A percentile compares a stretch with the other conserved stretches of the same genome.
Conservation (phyloP, 2,797 vertebrate genomes). For the Tragopan temminckii region DNA sequence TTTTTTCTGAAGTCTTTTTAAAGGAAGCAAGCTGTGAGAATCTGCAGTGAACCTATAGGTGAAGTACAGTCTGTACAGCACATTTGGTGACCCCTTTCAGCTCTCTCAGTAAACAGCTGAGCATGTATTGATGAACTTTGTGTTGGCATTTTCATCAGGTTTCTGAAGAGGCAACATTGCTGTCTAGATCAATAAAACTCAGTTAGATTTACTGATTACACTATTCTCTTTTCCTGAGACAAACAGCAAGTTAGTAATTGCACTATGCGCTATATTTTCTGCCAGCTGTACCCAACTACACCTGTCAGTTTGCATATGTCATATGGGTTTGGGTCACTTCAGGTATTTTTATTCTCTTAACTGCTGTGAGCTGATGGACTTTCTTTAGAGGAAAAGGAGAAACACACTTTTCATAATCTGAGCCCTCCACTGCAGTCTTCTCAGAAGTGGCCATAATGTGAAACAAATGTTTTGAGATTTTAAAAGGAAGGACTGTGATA, state of each 20-base stretch:
- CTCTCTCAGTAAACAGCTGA: neutral
- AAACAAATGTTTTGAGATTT: neutral
- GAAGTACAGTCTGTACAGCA: neutral
- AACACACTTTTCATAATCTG: neutral
- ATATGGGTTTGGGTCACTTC: neutral
- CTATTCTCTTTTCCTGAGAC: neutral
- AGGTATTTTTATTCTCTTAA: neutral
- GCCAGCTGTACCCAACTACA: neutral
- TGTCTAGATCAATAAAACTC: neutral
- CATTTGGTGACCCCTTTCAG: neutral
- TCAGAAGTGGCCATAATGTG: neutral
- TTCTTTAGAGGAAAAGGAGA: neutral
- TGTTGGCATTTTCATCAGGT: conserved; percentile 20
- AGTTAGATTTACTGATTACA: conserved; percentile 40
- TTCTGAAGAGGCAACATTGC: conserved; percentile 1
- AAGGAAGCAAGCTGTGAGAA: neutral
- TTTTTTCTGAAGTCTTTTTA: neutral
- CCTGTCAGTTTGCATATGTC: neutral
- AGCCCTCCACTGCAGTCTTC: neutral
- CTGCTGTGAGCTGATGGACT: neutral
- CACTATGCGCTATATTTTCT: neutral
- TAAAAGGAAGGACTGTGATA: neutral
- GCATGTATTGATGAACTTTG: neutral
- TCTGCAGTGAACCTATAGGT: neutral
- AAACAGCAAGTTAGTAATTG: neutral